These are phyloP conservation scores for Caranx ignobilis DNA, from an alignment of 2,113 vertebrate species.

Conservation along the genomic window DNA sequence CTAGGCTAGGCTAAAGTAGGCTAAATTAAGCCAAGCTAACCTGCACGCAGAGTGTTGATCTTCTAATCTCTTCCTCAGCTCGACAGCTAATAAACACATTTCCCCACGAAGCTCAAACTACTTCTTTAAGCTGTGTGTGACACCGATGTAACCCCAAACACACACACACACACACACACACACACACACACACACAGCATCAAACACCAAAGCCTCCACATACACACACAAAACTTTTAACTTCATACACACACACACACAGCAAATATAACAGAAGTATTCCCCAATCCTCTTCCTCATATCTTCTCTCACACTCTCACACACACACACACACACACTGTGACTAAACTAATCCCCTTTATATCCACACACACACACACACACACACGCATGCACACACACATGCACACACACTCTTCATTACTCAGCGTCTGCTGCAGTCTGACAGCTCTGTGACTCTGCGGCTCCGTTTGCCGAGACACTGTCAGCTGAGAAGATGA, in stretches of 20 bases:
- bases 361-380: constrained; percentile 9
- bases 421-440: constrained; percentile 62
- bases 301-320: too few species aligned
- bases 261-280: constrained; percentile 1
- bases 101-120: not conserved
- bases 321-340: not conserved
- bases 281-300: not conserved
- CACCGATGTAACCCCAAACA: not conserved
- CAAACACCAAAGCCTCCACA: too few species aligned
- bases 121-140: not conserved
- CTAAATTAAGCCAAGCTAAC: not conserved
- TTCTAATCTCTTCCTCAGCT: not conserved
- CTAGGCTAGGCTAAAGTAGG: not conserved
- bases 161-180: not conserved
- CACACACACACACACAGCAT: constrained; percentile 1
- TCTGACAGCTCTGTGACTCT: constrained; percentile 56
- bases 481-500: constrained; percentile 36
- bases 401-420: constrained; percentile 6
- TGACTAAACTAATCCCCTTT: constrained; percentile 20
- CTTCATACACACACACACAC: not conserved
- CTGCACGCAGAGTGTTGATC: not conserved
- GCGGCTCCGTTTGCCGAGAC: constrained; percentile 26
- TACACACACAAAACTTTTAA: too few species aligned
- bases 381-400: constrained; percentile 7
- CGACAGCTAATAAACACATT: not conserved